A percentile compares a stretch with the other conserved stretches of the same genome.
Conservation (phyloP, 2,797 vertebrate genomes). For the Rousettus madagascariensis region DNA sequence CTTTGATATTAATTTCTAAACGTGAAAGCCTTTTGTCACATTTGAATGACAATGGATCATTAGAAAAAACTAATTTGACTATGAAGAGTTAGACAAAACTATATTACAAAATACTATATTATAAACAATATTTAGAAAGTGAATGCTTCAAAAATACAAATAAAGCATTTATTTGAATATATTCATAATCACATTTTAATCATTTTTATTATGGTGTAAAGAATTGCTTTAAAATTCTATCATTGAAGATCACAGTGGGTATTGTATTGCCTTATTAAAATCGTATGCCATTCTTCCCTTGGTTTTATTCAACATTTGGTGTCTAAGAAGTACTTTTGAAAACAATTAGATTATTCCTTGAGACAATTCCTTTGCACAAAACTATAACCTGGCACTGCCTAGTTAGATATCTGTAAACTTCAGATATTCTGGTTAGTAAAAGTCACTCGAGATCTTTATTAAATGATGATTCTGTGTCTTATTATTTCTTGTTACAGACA, state of each 20-base stretch:
- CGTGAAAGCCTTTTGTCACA: neutral
- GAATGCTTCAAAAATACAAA: constrained; percentile 54
- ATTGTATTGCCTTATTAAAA: constrained; percentile 66
- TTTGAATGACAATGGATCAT: constrained; percentile 28
- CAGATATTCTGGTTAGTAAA: constrained; percentile 47
- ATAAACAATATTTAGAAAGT: constrained; percentile 51
- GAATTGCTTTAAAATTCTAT: constrained; percentile 56
- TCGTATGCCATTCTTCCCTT: constrained; percentile 47
- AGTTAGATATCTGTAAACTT: constrained; percentile 68
- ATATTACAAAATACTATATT: neutral
- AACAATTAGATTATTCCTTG: constrained; percentile 73
- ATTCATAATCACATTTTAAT: constrained; percentile 41
- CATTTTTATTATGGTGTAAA: constrained; percentile 46
- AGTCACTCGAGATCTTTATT: constrained; percentile 53
- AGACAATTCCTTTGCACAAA: constrained; percentile 78
- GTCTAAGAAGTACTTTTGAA: constrained; percentile 76
- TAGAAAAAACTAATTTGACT: constrained; percentile 34
- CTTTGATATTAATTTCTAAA: constrained; percentile 54
- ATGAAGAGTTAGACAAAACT: neutral
- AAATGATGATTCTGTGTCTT: constrained; percentile 71
- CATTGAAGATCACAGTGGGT: neutral
- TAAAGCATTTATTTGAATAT: constrained; percentile 59
- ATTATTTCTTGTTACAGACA: constrained; percentile 90
- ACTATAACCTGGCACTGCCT: constrained; percentile 69
- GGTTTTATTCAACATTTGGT: constrained; percentile 75